phyloP scores from a whole-genome alignment of 1,140 invertebrate genomes.

The Atta colombica region DNA sequence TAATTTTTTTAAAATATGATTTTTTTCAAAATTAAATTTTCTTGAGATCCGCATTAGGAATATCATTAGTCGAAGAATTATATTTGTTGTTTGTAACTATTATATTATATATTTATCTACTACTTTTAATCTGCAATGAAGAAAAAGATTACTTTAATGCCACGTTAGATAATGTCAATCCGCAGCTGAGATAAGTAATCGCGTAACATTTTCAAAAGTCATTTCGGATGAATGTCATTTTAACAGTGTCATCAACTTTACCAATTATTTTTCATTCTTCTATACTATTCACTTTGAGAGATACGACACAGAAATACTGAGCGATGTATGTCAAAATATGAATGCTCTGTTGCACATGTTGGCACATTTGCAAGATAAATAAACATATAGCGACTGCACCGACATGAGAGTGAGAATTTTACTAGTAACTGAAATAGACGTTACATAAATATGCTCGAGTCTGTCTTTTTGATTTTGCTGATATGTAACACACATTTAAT shows the following conservation, averaged over 20 bases:
- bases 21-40: neutral
- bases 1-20: neutral
- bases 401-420: conserved; percentile 42
- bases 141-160: neutral
- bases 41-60: neutral
- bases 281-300: conserved; percentile 33
- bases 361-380: conserved; percentile 59
- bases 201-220: conserved; percentile 12
- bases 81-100: too few species aligned
- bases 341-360: conserved; percentile 45
- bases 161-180: neutral
- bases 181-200: neutral
- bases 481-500: conserved; percentile 25
- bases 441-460: conserved; percentile 46
- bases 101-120: neutral
- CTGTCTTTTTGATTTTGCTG: conserved; percentile 31
- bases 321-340: conserved; percentile 39
- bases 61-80: neutral
- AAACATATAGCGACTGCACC: conserved; percentile 22
- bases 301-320: conserved; percentile 14
- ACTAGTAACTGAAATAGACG: conserved; percentile 63
- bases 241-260: neutral
- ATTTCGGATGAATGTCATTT: neutral
- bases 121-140: neutral
- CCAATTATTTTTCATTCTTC: conserved; percentile 41